Evolutionary conservation across 1,140 invertebrate species (phyloP), one percentile per base, ranked within the genome.

Genomic region (Chrysoperla carnea): DNA sequence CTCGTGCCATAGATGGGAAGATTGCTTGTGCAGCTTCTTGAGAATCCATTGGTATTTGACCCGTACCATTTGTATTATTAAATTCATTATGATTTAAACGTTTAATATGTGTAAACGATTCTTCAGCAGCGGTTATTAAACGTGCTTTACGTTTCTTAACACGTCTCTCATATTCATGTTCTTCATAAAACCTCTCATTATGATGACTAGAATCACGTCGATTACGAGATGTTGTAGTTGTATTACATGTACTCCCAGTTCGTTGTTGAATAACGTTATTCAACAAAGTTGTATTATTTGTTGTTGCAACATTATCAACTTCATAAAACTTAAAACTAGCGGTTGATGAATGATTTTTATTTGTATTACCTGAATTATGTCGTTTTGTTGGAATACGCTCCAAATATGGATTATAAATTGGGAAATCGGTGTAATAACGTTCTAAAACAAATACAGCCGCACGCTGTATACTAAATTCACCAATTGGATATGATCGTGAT

Each of bases 161-260:
- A 37, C 93, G 67, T 38, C 91, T 68, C 50, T 95, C 92, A 57
- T 94, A 94, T 62, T 99, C 93, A 56, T 93, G 85, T 61, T 98
- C 92, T 62, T 96, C 92, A 58, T 97, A 94, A 60, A 97, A 96
- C 12, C 90, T 70, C 61, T 97, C 93, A 61, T 96, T 96, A 63
- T 96, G 92, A 52, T 87, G 85, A 6, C 79, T 77, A 52, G 90
- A 73, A 15, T 87, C 72, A 12, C 87, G 69, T 6, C 77, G 58
- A 1, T 78, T 70, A 56, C 81, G 78, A 1, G 76, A 73, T 6
- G 77, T 75, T 6, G 17, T 23, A 23, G 17, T 23, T 23, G 17
- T 23, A 23, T 23, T 23, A 23, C 17, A 23, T 5, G 17, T 23
- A 23, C 17, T 23, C 5, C 44, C 84, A 61, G 45, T 82, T 73